Conservation (phyloP, 2,888 invertebrate species). For the Apotomis turbidana region DNA sequence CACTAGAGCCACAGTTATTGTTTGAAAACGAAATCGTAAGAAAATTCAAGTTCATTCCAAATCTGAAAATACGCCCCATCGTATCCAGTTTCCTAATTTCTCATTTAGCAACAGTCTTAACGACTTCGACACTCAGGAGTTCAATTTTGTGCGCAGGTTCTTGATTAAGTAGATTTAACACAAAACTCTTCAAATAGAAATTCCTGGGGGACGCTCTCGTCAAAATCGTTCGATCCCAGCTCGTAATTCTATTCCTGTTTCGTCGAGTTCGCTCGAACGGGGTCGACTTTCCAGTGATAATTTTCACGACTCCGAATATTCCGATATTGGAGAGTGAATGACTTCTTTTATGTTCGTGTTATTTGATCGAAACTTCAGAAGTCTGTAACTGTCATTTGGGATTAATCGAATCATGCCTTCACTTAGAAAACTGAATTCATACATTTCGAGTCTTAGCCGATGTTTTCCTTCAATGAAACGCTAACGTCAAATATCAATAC, state of each 20-base stretch:
- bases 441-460: too few relatives aligned
- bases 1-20: too few relatives aligned
- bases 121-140: background rate
- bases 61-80: background rate
- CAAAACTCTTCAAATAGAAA: constrained; percentile 9
- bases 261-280: constrained; percentile 8
- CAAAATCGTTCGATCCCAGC: constrained; percentile 25
- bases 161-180: constrained; percentile 24
- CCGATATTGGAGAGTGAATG: constrained; percentile 14
- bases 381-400: constrained; percentile 4
- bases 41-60: background rate
- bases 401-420: background rate
- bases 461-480: too few relatives aligned
- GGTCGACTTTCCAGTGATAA: constrained; percentile 16
- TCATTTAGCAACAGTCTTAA: background rate
- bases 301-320: constrained; percentile 2
- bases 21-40: background rate
- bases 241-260: constrained; percentile 27
- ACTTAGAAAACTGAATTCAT: background rate
- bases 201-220: constrained; percentile 2
- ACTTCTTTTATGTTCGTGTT: constrained; percentile 17
- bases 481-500: too few relatives aligned
- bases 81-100: background rate
- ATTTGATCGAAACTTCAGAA: constrained; percentile 7
- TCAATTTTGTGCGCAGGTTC: background rate